A percentile compares a stretch with the other conserved stretches of the same genome.
Evolutionary conservation across 2,888 invertebrate genomes (phyloP).

Genomic region (Dryobota labecula): DNA sequence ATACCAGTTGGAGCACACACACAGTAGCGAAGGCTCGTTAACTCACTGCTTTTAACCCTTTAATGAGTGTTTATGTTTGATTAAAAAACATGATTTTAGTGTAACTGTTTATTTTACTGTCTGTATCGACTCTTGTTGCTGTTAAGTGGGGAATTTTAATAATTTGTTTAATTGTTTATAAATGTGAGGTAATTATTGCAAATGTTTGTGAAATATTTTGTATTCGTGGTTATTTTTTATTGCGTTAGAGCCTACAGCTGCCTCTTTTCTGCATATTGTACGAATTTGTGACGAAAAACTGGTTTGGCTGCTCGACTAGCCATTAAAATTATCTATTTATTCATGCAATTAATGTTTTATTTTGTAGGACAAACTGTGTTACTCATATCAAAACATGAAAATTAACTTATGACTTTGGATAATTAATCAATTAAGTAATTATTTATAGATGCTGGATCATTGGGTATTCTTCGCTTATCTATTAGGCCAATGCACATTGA

Average conservation of each 20-base stretch:
- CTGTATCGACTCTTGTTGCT: slow-evolving; percentile 59
- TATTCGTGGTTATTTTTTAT: slow-evolving; percentile 38
- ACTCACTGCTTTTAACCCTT: slow-evolving; percentile 83
- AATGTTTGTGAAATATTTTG: slow-evolving; percentile 48
- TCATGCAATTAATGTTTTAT: slow-evolving; percentile 41
- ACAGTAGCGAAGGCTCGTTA: slow-evolving; percentile 82
- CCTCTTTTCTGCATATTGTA: slow-evolving; percentile 34
- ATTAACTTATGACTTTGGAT: slow-evolving; percentile 43
- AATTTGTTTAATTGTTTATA: slow-evolving; percentile 66
- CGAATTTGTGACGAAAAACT: slow-evolving; percentile 36
- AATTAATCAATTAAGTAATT: slow-evolving; percentile 55
- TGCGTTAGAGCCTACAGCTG: slow-evolving; percentile 27
- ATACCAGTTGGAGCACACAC: slow-evolving; percentile 76
- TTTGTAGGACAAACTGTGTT: slow-evolving; percentile 35
- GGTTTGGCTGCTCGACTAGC: slow-evolving; percentile 10
- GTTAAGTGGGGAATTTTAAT: slow-evolving; percentile 65
- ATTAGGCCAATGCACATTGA: slow-evolving; percentile 43
- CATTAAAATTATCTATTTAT: slow-evolving; percentile 17
- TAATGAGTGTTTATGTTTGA: slow-evolving; percentile 81
- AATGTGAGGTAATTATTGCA: slow-evolving; percentile 53
- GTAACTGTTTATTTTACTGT: slow-evolving; percentile 74
- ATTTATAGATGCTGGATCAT: slow-evolving; percentile 47
- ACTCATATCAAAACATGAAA: slow-evolving; percentile 42
- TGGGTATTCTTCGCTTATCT: slow-evolving; percentile 51
- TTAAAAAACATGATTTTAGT: slow-evolving; percentile 76